These are phyloP conservation scores for Pangasius macronema DNA, from an alignment of 2,797 vertebrate genomes.

Conservation along the genomic window DNA sequence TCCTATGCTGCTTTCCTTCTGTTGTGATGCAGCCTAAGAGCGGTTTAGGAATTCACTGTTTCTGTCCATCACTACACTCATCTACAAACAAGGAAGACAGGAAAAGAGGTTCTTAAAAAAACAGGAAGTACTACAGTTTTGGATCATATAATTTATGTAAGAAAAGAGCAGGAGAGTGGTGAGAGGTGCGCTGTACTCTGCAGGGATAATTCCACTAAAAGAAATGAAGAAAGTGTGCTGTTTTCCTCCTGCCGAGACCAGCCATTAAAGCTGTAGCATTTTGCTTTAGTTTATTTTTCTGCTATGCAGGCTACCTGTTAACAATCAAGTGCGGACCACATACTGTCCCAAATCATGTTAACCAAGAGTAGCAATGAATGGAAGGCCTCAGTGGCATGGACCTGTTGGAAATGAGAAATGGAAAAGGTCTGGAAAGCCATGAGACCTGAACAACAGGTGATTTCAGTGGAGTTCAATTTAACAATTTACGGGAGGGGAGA, in stretches of 20 bases:
- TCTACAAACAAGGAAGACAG: background rate
- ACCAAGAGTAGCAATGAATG: conserved; percentile 44
- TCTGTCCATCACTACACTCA: background rate
- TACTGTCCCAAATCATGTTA: conserved; percentile 58
- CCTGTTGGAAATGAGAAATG: conserved; percentile 33
- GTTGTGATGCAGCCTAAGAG: conserved; percentile 24
- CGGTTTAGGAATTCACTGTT: background rate
- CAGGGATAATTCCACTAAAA: conserved; percentile 66
- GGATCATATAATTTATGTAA: conserved; percentile 57
- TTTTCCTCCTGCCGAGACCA: conserved; percentile 63
- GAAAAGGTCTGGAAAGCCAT: background rate
- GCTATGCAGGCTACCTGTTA: conserved; percentile 37
- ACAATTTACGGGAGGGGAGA: background rate
- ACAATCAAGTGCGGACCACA: conserved; percentile 41
- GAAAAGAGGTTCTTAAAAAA: background rate
- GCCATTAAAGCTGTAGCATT: conserved; percentile 60
- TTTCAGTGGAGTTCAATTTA: background rate
- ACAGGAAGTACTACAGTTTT: background rate
- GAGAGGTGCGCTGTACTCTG: conserved; percentile 66
- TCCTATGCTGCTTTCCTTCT: conserved; percentile 29
- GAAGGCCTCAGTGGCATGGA: conserved; percentile 12
- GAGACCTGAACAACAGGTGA: conserved; percentile 27
- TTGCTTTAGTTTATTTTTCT: conserved; percentile 61
- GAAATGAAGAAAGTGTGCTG: conserved; percentile 59
- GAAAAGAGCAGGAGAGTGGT: conserved; percentile 58